Percentiles rank a stretch among this genome's conserved stretches.
Conservation (phyloP, 64 coral and sea anemone genomes). For the Platygyra sinensis region DNA sequence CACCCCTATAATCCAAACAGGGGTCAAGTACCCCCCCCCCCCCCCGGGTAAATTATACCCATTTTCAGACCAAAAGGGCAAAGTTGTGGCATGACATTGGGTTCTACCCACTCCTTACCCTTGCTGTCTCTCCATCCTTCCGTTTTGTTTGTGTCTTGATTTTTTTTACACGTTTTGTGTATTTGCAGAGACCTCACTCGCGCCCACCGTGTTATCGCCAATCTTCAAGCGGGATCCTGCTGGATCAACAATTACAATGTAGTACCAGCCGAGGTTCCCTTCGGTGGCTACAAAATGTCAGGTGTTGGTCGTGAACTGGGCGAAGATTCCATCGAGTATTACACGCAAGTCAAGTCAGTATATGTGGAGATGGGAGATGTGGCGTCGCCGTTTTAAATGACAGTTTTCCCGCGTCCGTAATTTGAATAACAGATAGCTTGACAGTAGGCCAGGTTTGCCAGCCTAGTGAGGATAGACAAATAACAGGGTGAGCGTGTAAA, state of each 20-base stretch:
- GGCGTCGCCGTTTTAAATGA: slow-evolving; percentile 75
- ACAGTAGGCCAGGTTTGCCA: neutral
- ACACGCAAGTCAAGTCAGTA: slow-evolving; percentile 94
- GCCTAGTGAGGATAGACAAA: neutral
- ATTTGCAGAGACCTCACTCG: slow-evolving; percentile 71
- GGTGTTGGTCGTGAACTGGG: slow-evolving; percentile 88
- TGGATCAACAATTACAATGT: slow-evolving; percentile 94
- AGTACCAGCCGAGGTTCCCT: slow-evolving; percentile 78
- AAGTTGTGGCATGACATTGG: too few species aligned
- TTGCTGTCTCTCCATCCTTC: too few species aligned
- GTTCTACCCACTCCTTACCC: too few species aligned
- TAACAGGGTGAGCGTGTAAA: neutral
- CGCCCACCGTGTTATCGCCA: slow-evolving; percentile 79
- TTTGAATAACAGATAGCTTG: neutral
- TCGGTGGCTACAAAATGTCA: slow-evolving; percentile 96
- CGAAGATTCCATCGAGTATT: slow-evolving; percentile 65
- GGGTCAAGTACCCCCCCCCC: too few species aligned
- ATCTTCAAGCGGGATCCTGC: slow-evolving; percentile 84
- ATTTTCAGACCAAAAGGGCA: too few species aligned
- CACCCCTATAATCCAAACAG: too few species aligned
- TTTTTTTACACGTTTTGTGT: neutral
- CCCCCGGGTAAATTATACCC: too few species aligned
- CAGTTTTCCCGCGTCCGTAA: neutral
- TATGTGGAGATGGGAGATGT: slow-evolving; percentile 94
- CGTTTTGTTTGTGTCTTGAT: neutral